Percentiles rank a stretch among this genome's conserved stretches.
These are phyloP conservation scores for Erebia ligea DNA, from an alignment of 2,888 invertebrate species.

Conservation along the genomic window DNA sequence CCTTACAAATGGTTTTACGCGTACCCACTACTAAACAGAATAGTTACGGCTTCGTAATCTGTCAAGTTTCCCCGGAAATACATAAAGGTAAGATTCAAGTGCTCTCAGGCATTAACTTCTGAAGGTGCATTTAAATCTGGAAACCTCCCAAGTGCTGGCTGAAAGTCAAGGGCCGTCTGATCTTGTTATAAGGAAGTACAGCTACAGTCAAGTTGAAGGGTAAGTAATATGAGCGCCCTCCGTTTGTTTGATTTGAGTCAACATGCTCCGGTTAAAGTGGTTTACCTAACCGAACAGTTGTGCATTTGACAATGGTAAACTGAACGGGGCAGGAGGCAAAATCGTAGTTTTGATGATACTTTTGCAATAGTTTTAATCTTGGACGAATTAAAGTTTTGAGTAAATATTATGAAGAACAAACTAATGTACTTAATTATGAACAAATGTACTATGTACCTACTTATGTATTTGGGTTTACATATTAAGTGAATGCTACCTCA, in stretches of 20 bases:
- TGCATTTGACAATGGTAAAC: neutral
- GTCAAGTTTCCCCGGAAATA: slow-evolving; percentile 21
- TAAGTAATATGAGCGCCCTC: slow-evolving; percentile 30
- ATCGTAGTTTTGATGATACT: too few species aligned
- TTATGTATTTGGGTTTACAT: too few species aligned
- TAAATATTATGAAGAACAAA: too few species aligned
- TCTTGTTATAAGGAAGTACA: slow-evolving; percentile 63
- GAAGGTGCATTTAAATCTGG: slow-evolving; percentile 42
- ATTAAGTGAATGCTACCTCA: too few species aligned
- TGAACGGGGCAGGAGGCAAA: too few species aligned
- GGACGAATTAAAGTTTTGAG: too few species aligned
- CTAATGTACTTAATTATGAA: too few species aligned
- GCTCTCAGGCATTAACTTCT: slow-evolving; percentile 26
- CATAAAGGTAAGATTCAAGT: slow-evolving; percentile 4
- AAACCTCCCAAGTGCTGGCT: slow-evolving; percentile 61
- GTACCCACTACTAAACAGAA: neutral
- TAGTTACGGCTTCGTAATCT: slow-evolving; percentile 17
- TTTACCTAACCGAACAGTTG: neutral
- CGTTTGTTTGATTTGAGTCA: slow-evolving; percentile 4
- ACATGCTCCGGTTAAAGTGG: slow-evolving; percentile 1
- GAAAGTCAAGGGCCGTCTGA: slow-evolving; percentile 74
- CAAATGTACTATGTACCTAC: too few species aligned
- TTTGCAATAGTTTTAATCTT: too few species aligned
- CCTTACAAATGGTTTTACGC: neutral
- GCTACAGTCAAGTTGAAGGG: slow-evolving; percentile 69